These are phyloP conservation scores for Vimba vimba DNA, from an alignment of 2,113 vertebrate species.

Conservation along the genomic window DNA sequence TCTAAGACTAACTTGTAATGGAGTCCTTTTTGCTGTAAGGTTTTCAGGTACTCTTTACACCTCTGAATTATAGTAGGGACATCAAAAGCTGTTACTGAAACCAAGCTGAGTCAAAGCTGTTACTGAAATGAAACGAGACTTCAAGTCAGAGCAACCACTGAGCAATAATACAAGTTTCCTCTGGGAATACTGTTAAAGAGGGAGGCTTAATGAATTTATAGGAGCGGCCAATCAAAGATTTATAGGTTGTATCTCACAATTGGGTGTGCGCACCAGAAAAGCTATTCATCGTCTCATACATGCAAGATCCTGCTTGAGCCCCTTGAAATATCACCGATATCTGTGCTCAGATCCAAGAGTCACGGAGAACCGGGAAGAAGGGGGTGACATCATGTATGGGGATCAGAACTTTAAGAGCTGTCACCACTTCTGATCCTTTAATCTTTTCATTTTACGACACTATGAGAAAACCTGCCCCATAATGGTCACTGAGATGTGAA, in stretches of 20 bases:
- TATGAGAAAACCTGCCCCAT: slow-evolving; percentile 41
- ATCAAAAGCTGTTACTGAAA: background rate
- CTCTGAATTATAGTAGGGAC: background rate
- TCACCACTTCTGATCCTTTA: slow-evolving; percentile 17
- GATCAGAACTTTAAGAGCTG: slow-evolving; percentile 41
- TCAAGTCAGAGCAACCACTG: background rate
- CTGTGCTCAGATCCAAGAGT: background rate
- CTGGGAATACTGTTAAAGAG: slow-evolving; percentile 1
- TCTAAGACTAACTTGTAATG: no score
- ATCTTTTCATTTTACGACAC: slow-evolving; percentile 28
- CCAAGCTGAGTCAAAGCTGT: background rate
- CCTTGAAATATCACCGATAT: background rate
- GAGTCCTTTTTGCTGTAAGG: no score
- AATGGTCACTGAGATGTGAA: slow-evolving; percentile 59
- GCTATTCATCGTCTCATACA: background rate
- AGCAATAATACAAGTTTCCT: background rate
- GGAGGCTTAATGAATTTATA: slow-evolving; percentile 3
- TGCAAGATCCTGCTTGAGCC: background rate
- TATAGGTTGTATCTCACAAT: background rate
- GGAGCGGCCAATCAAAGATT: slow-evolving; percentile 22
- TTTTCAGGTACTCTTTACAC: no score
- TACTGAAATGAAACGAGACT: slow-evolving; percentile 11
- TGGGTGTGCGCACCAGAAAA: background rate
- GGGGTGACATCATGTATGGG: slow-evolving; percentile 14
- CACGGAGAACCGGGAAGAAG: background rate